Percentiles rank a stretch among this genome's conserved stretches.
phyloP scores from a whole-genome alignment of 2,888 invertebrate species.

The Amaurobius ferox region DNA sequence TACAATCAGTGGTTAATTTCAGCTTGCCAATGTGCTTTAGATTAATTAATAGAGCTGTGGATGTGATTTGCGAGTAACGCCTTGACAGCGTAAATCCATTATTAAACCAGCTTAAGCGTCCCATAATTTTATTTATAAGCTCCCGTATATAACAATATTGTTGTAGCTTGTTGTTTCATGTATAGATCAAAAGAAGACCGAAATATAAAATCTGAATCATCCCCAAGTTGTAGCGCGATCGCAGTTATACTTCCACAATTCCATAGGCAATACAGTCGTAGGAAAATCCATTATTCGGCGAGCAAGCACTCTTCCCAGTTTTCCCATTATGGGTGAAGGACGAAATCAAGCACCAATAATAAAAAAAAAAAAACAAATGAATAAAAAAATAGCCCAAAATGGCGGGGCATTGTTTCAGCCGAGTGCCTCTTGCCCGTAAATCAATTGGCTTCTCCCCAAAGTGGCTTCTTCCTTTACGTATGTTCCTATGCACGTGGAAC shows the following conservation, averaged over 20 bases:
- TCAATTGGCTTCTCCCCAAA: neutral
- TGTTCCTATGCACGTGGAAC: neutral
- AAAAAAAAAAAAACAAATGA: neutral
- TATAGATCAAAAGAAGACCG: too few relatives aligned
- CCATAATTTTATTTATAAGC: too few relatives aligned
- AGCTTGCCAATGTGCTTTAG: too few relatives aligned
- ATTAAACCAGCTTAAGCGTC: too few relatives aligned
- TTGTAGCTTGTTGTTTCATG: too few relatives aligned
- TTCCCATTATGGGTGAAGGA: neutral
- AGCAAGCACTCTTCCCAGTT: neutral
- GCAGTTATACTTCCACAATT: neutral
- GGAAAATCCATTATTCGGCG: neutral
- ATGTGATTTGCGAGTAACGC: too few relatives aligned
- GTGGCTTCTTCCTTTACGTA: constrained; percentile 12
- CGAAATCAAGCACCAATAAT: neutral
- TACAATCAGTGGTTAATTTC: too few relatives aligned
- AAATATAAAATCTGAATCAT: too few relatives aligned
- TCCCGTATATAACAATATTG: too few relatives aligned
- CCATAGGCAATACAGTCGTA: neutral
- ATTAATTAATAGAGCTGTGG: too few relatives aligned
- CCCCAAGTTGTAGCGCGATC: too few relatives aligned
- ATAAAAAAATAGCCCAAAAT: neutral
- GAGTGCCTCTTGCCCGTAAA: constrained; percentile 8
- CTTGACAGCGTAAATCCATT: too few relatives aligned
- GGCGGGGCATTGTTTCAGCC: constrained; percentile 4